Base-by-base conservation (phyloP, 2,113 vertebrate species). In the Platysternon megacephalum region DNA sequence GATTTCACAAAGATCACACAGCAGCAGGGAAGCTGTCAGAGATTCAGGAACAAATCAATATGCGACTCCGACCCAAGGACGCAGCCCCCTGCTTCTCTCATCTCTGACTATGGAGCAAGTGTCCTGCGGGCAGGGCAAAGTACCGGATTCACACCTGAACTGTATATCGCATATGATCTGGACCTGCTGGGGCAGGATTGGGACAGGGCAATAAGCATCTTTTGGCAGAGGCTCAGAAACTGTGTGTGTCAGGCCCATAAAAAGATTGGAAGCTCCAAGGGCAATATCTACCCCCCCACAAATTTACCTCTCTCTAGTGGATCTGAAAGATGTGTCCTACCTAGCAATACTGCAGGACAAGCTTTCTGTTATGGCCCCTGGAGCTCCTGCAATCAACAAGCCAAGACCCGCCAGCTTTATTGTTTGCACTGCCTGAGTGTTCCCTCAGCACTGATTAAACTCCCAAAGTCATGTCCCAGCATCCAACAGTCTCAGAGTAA, bases 281-380 rank as follows among this genome's bases (percentile, higher is more conserved):
- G 16, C 80, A 9, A 48, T 44, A n/a, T n/a, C 49, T 79, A 17
- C 55, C 8, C 42, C 4, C 42, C 8, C 91, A 48, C 28, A 0
- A 0, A 88, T 55, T 49, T 49, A 28, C 19, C 0, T 0, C 82
- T 35, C 42, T 19, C 65, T 39, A n/a, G 14, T 72, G n/a, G 65
- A 39, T 17, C 65, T 72, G 65, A 39, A 72, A 39, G n/a, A 72
- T 22, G n/a, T 39, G 19, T 22, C 65, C 65, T 72, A 21, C n/a
- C 19, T 21, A 22, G 65, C 35, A 19, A 39, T 21, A 39, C n/a
- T 8, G n/a, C n/a, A 61, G 65, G 65, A 72, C 19, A 72, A 72
- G 29, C 56, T 32, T 61, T 56, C 26, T 61, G 29, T 61, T 61
- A 61, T 32, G 12, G 12, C 12, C 56, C 56, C 12, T 29, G 56